These are phyloP conservation scores for Gymnocheta viridis DNA, from an alignment of 2,888 invertebrate genomes.

Conservation along the genomic window DNA sequence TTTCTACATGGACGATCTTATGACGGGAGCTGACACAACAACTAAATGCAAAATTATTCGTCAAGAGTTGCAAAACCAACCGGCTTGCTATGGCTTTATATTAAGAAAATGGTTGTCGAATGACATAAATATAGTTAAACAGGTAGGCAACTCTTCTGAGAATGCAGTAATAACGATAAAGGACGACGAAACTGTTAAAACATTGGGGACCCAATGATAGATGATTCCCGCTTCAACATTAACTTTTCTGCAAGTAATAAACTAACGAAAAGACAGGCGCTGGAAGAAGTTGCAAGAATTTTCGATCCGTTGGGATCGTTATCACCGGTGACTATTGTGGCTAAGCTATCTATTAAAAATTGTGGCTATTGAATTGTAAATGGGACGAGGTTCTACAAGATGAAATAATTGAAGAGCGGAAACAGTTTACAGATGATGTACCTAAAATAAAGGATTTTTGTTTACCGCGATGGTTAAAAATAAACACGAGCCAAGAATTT, in stretches of 20 bases:
- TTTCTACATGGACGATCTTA: constrained; percentile 65
- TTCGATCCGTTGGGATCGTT: constrained; percentile 44
- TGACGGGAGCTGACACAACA: constrained; percentile 62
- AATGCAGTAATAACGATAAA: constrained; percentile 1
- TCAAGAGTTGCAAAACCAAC: background rate
- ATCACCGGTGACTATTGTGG: constrained; percentile 15
- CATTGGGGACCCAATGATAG: constrained; percentile 2
- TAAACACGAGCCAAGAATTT: background rate
- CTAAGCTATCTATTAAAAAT: constrained; percentile 46
- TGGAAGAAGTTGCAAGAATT: constrained; percentile 10
- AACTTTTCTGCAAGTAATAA: background rate
- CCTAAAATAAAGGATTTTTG: background rate
- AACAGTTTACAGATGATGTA: no score
- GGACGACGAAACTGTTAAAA: constrained; percentile 12
- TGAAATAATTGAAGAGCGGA: no score
- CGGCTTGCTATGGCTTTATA: constrained; percentile 56
- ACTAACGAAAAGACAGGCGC: constrained; percentile 2
- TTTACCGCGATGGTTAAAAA: background rate
- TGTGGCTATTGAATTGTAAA: background rate
- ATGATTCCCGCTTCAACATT: background rate
- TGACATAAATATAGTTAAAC: no score
- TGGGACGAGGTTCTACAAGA: constrained; percentile 35
- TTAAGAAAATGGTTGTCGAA: constrained; percentile 66
- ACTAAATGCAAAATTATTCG: constrained; percentile 48
- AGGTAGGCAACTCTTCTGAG: background rate